Evolutionary conservation across 2,888 invertebrate species (phyloP).

Genomic region (Aleiodes testaceus): DNA sequence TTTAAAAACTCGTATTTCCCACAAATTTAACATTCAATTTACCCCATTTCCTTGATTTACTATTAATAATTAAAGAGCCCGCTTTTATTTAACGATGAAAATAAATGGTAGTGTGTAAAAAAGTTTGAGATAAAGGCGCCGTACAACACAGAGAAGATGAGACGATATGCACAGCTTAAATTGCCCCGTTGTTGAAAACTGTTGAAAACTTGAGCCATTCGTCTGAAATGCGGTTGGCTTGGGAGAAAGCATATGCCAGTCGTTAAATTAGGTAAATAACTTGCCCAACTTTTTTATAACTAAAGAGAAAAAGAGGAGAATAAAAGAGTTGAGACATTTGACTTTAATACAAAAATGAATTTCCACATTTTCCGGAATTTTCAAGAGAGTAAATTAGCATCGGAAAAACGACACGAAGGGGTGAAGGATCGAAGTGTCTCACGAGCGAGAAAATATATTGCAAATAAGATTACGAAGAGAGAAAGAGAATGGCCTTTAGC

Average conservation of each 20-base stretch:
- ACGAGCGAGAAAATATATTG: constrained; percentile 63
- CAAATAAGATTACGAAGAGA: constrained; percentile 65
- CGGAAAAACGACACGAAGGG: constrained; percentile 12
- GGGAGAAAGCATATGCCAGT: constrained; percentile 10
- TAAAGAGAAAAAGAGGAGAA: constrained; percentile 5
- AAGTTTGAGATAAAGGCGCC: constrained; percentile 54
- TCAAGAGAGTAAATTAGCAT: constrained; percentile 1
- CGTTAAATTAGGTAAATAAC: constrained; percentile 28
- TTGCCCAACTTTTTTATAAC: constrained; percentile 10
- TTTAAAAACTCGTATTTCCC: not conserved
- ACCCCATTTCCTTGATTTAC: not conserved
- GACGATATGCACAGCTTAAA: constrained; percentile 44
- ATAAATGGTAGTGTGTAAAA: constrained; percentile 48
- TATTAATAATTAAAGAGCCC: not conserved
- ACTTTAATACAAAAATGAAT: no score
- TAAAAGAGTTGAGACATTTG: not conserved
- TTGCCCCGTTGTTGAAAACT: constrained; percentile 54
- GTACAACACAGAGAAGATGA: constrained; percentile 43
- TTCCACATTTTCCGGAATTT: not conserved
- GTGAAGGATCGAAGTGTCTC: constrained; percentile 43
- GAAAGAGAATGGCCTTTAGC: constrained; percentile 13
- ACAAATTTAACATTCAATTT: not conserved
- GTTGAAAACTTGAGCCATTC: constrained; percentile 66
- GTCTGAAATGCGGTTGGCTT: constrained; percentile 40
- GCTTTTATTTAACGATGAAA: not conserved